Percentiles rank a stretch among this genome's conserved stretches.
These are phyloP conservation scores for Paelopatides confundens DNA, from an alignment of 53 echinoderm and acorn worm genomes.

Conservation along the genomic window DNA sequence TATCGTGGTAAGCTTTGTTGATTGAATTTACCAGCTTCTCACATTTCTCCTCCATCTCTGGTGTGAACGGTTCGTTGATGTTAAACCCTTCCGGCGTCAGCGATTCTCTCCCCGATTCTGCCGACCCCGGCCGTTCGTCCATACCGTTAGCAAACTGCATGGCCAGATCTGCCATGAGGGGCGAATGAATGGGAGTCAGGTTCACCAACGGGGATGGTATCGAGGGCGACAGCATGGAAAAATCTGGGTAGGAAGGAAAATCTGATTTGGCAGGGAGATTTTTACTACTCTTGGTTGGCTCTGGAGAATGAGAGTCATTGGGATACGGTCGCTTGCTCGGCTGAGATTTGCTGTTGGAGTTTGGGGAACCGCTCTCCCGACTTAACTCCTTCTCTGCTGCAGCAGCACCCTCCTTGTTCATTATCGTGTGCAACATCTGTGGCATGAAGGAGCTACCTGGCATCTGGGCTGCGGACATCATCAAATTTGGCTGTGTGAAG, in stretches of 20 bases:
- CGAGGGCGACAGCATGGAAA: conserved; percentile 81
- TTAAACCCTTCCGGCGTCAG: conserved; percentile 78
- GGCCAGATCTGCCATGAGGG: conserved; percentile 48
- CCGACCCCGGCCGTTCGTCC: conserved; percentile 52
- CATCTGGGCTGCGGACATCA: conserved; percentile 33
- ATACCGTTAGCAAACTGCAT: conserved; percentile 44
- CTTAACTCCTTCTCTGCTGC: neutral
- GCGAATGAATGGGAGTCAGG: conserved; percentile 65
- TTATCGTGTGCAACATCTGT: conserved; percentile 41
- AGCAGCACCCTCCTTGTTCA: conserved; percentile 3
- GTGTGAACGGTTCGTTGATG: conserved; percentile 86
- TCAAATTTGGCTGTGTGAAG: conserved; percentile 67
- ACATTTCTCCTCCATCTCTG: conserved; percentile 81
- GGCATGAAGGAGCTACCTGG: conserved; percentile 54
- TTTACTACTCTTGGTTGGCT: conserved; percentile 76
- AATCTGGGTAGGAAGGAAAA: conserved; percentile 66
- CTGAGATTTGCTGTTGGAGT: conserved; percentile 55
- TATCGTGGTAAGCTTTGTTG: conserved; percentile 96
- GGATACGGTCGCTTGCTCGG: conserved; percentile 72
- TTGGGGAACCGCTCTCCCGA: conserved; percentile 54
- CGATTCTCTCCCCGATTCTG: conserved; percentile 63
- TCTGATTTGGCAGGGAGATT: conserved; percentile 69
- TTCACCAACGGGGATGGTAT: conserved; percentile 64
- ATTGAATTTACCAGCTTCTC: conserved; percentile 84
- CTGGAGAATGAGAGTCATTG: conserved; percentile 72